A percentile compares a stretch with the other conserved stretches of the same genome.
Conservation (phyloP, 2,113 vertebrate genomes). For the Helogale parvula region DNA sequence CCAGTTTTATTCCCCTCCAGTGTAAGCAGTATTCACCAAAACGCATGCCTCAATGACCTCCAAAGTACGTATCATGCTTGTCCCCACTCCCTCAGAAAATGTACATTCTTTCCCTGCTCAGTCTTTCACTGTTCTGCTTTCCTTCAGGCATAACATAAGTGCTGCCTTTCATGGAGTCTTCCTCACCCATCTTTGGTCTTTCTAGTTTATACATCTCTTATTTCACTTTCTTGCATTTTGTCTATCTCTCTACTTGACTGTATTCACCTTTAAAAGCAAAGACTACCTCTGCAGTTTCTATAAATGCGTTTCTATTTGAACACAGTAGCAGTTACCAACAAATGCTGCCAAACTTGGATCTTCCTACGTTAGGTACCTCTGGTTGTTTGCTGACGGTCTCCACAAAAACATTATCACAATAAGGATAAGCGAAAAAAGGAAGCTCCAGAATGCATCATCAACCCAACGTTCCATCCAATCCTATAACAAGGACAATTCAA, state of each 20-base stretch:
- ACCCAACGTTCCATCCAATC: slow-evolving; percentile 94
- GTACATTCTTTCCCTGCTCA: neutral
- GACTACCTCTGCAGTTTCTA: neutral
- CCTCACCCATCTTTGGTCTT: neutral
- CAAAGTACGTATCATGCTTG: neutral
- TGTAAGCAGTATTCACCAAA: neutral
- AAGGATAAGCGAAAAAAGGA: slow-evolving; percentile 91
- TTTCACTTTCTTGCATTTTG: neutral
- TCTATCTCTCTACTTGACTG: neutral
- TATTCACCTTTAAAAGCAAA: neutral
- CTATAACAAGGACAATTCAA: slow-evolving; percentile 76
- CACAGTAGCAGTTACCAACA: neutral
- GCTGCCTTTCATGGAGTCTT: neutral
- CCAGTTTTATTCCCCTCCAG: neutral
- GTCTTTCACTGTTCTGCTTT: neutral
- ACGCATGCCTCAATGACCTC: neutral
- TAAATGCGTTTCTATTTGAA: neutral
- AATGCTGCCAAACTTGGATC: neutral
- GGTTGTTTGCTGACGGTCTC: slow-evolving; percentile 94
- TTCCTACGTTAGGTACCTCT: slow-evolving; percentile 83
- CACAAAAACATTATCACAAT: slow-evolving; percentile 94
- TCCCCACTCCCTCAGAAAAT: neutral
- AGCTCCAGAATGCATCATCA: slow-evolving; percentile 94
- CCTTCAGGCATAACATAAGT: neutral
- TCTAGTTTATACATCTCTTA: neutral